Evolutionary conservation across 2,888 invertebrate species (phyloP).

Genomic region (Cephalotes varians): DNA sequence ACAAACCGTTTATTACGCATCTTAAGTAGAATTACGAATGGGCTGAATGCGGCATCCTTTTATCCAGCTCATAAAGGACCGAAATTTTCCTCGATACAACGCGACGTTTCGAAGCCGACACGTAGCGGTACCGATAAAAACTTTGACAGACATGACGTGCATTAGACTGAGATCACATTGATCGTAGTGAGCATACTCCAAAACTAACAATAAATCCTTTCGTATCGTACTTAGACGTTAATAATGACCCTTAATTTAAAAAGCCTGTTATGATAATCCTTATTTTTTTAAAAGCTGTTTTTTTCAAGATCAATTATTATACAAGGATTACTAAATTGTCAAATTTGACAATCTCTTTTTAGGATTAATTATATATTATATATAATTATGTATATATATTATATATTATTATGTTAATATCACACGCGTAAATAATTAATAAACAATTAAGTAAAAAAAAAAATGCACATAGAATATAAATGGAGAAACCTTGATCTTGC

Average conservation of each 20-base stretch:
- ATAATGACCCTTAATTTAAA: not conserved
- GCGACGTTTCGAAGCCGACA: not conserved
- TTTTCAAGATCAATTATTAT: not conserved
- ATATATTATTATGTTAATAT: not conserved
- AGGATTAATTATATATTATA: not conserved
- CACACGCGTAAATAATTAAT: not conserved
- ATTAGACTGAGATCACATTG: not conserved
- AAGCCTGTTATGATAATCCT: not conserved
- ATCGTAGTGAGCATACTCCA: not conserved
- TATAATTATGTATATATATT: too few species aligned
- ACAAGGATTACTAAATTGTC: not conserved
- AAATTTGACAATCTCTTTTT: not conserved
- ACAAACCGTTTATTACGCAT: conserved; percentile 3
- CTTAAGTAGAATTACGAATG: conserved; percentile 16
- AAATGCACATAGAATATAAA: not conserved
- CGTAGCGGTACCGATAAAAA: conserved; percentile 50
- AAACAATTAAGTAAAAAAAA: too few species aligned
- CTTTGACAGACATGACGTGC: conserved; percentile 38
- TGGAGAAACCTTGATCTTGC: not conserved
- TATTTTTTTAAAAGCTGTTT: not conserved
- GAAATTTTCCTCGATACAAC: conserved; percentile 23
- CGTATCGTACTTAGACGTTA: too few species aligned
- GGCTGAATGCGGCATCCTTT: not conserved
- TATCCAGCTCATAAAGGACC: not conserved
- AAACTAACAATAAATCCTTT: not conserved